Evolutionary conservation across 2,797 vertebrate species (phyloP), one percentile per base, ranked within the genome.

Genomic region (Labeo calbasu): DNA sequence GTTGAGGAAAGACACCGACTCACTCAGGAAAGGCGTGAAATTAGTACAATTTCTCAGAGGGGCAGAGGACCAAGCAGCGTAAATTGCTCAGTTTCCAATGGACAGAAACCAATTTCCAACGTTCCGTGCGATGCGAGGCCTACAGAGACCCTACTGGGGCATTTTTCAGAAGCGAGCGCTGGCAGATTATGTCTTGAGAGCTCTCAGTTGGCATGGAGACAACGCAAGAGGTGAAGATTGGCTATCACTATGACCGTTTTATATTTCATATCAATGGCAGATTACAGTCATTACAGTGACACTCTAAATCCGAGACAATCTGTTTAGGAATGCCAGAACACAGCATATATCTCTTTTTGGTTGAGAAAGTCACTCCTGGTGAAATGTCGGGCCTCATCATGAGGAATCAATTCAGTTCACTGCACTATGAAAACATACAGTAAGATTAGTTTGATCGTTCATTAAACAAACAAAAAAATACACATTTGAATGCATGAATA

Each of bases 81-180:
- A 94, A 95, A 95, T 94, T 93, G 92, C 91, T 90, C 84, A 53
- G 91, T 88, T 92, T 92, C 88, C 84, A 19, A 89, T 82, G 84
- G 91, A 89, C 88, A 81, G 89, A 92, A 94, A 93, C 92, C 91
- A 89, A 91, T 93, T 92, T 93, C 91, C 87, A 89, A 88, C 91
- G 86, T 88, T 91, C 50, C 15, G 86, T 57, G 84, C 83, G 70
- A 85, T 85, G 88, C 76, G 17, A 88, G 86, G 85, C 89, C 92
- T 86, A 79, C 83, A 71, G 93, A 92, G 91, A 91, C 87, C 87
- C 53, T 72, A 81, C 82, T 51, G 32, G 87, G 51, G 70, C 85
- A 78, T 78, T 78, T 84, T 71, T 84, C 75, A 71, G 23, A 70
- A 28, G 43, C 5, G 40, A 76, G 36, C 5, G 6, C 61, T 73